Base-by-base conservation (phyloP, 2,888 invertebrate species). In the Conistra vaccinii region DNA sequence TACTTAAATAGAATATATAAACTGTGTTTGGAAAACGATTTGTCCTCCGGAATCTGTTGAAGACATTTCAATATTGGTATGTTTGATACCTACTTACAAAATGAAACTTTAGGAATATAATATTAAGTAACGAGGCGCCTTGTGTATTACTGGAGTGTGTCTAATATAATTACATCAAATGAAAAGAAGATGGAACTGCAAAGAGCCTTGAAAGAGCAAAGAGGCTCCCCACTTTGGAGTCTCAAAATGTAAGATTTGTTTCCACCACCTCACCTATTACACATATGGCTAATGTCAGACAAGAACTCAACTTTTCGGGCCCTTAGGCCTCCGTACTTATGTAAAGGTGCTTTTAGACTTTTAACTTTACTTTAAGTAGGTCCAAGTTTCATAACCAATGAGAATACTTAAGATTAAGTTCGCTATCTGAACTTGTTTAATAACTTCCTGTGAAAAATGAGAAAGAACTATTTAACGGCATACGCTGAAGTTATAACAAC, bases 391-490 rank as follows among this genome's bases (percentile, higher is more conserved):
- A 71, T 73, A 72, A 78, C 74, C 78, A 83, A 77, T 84, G 63
- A 69, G 77, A 79, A 73, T 76, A 85, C 78, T 87, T 72, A 57
- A 76, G 73, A 78, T 80, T 82, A 84, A 77, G 73, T 87, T 86
- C 74, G 82, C 83, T 83, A 80, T 85, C 85, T 82, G 75, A 90
- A 90, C 86, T 89, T 90, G 84, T 85, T 90, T 87, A 89, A 91
- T 88, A 90, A 86, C 85, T 89, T 90, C 87, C 88, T 89, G 87
- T 90, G 84, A 84, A 88, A 90, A 91, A 90, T 90, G 84, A 83
- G 88, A 88, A 90, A 89, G 81, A 89, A 91, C 90, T 91, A 90
- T 91, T 90, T 91, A 91, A 89, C 87, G 88, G 89, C 80, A 89
- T 89, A 90, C 85, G 87, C 83, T 83, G 68, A 89, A 91, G 88